Conservation (phyloP, 2,113 vertebrate genomes). For the Prunella fulvescens region DNA sequence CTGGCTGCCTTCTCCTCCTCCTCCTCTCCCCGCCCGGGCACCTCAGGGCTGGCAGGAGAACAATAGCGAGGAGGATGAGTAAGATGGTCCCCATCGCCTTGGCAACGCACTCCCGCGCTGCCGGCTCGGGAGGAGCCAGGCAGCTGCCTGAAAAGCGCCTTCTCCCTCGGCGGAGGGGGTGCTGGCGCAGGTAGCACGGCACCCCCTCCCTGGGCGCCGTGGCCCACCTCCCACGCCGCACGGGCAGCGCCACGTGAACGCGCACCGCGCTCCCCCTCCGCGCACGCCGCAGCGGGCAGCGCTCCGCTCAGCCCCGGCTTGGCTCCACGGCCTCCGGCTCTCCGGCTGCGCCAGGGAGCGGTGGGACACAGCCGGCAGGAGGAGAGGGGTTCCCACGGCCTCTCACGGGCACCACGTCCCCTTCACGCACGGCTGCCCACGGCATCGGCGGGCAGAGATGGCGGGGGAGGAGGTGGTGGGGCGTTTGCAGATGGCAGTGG, state of each 20-base stretch:
- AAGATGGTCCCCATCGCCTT: constrained; percentile 66
- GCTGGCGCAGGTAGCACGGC: constrained; percentile 28
- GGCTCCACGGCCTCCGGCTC: accelerated
- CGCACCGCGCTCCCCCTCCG: background rate
- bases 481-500: background rate
- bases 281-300: no score
- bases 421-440: accelerated
- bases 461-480: background rate
- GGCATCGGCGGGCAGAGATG: background rate
- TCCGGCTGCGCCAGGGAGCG: accelerated
- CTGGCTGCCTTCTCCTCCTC: constrained; percentile 42
- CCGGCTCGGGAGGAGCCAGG: constrained; percentile 25
- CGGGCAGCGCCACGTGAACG: constrained; percentile 51
- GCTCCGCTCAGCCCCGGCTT: background rate
- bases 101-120: constrained; percentile 62
- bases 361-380: accelerated
- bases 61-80: constrained; percentile 67
- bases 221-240: constrained; percentile 55
- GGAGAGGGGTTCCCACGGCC: accelerated
- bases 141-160: constrained; percentile 58
- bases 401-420: accelerated
- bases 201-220: constrained; percentile 27
- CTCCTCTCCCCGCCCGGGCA: constrained; percentile 42
- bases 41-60: constrained; percentile 59
- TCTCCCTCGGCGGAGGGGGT: constrained; percentile 25